Evolutionary conservation across 1,140 invertebrate genomes (phyloP), one percentile per base, ranked within the genome.

Genomic region (Leptopilina boulardi): DNA sequence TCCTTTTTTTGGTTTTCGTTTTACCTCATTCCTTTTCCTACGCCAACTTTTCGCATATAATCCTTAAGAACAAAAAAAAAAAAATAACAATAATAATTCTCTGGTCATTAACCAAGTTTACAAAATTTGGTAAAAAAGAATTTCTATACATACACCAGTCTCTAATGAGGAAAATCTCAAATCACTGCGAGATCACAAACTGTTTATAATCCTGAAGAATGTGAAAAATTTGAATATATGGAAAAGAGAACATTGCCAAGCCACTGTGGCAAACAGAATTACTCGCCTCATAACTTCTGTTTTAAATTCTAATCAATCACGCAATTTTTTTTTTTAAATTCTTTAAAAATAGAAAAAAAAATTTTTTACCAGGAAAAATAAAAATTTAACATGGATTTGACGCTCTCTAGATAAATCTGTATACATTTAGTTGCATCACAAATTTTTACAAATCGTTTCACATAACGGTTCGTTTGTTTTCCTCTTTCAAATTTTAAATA

Each of bases 381-480:
- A 30, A 66, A 66, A 30, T 51, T 5, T 51, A 51, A 51, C 26
- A 23, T 66, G 56, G 56, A 66, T n/a, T 23, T 23, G 54, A 66
- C 56, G 56, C 15, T 18, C n/a, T 18, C 15, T 51, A 30, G 56
- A 30, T 66, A 30, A 66, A 66, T 66, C 26, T 26, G 15, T 66
- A 54, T 21, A 21, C n/a, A 8, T 21, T 2, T 10, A 38, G 11
- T 23, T n/a, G 15, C 30, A 66, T n/a, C 23, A 66, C n/a, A 13
- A 23, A 66, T 15, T 66, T 66, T 66, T n/a, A 66, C 59, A 15
- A 34, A 26, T 23, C 10, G 1, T 0, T 30, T 66, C 26, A 34
- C 59, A 66, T 30, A 66, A 66, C 26, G 23, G 23, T 26, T 66
- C 23, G 59, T 66, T n/a, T n/a, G n/a, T n/a, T n/a, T n/a, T n/a